These are phyloP conservation scores for Chiloscyllium punctatum DNA, from an alignment of 2,797 vertebrate species.

Conservation along the genomic window DNA sequence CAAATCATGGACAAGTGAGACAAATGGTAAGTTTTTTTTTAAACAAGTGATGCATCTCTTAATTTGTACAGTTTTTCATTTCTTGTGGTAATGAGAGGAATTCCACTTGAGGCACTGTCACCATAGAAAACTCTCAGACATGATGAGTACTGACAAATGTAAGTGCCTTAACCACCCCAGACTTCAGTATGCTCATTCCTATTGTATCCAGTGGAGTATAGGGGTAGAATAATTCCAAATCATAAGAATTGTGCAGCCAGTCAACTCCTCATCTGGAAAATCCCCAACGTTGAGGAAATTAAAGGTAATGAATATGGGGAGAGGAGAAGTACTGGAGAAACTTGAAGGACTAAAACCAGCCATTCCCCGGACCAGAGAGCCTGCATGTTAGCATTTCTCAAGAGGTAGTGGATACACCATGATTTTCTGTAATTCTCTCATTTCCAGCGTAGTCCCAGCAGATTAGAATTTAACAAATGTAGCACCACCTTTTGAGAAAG, in stretches of 20 bases:
- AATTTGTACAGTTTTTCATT: background rate
- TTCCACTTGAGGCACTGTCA: background rate
- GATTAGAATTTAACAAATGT: too few relatives aligned
- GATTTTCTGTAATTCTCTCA: background rate
- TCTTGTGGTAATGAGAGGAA: background rate
- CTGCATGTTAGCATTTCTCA: too few relatives aligned
- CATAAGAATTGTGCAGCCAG: background rate
- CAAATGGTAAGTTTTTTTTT: conserved; percentile 21
- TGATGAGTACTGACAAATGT: too few relatives aligned
- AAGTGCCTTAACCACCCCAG: background rate
- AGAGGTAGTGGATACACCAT: background rate
- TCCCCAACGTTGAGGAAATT: background rate
- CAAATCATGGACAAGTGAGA: conserved; percentile 35
- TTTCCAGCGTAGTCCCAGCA: background rate
- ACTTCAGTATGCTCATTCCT: background rate
- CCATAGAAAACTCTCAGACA: background rate
- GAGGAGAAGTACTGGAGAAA: background rate
- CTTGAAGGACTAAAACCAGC: background rate
- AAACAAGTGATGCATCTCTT: background rate
- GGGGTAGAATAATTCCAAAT: background rate
- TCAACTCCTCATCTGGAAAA: background rate
- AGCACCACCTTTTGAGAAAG: too few relatives aligned
- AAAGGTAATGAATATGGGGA: background rate
- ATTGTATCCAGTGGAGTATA: background rate
- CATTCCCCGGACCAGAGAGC: background rate